phyloP scores from a whole-genome alignment of 2,113 vertebrate genomes.

The Cygnus buccinator region DNA sequence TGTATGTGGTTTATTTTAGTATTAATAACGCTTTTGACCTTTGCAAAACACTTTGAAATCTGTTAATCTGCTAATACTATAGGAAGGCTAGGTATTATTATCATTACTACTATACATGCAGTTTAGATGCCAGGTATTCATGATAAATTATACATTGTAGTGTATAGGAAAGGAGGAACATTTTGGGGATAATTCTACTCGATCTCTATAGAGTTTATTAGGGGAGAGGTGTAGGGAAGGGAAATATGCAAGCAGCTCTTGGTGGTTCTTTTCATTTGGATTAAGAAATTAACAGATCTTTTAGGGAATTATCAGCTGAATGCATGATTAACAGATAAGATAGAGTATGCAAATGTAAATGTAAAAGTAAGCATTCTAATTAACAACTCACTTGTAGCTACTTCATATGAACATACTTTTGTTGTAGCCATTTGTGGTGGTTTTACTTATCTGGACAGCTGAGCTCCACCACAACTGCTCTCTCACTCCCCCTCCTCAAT shows the following conservation, averaged over 20 bases:
- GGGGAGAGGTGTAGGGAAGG: background rate
- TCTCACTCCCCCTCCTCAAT: too few species aligned
- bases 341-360: background rate
- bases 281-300: background rate
- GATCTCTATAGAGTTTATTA: background rate
- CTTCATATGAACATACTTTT: background rate
- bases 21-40: background rate
- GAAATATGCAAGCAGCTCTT: background rate
- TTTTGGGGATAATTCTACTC: background rate
- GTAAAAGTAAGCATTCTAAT: background rate
- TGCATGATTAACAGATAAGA: background rate
- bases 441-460: too few species aligned
- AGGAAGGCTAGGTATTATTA: background rate
- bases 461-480: too few species aligned
- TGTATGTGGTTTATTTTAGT: background rate
- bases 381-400: background rate
- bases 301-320: background rate
- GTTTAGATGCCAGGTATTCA: background rate
- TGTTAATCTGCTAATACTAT: background rate
- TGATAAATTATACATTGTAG: background rate
- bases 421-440: background rate
- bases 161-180: background rate
- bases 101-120: background rate
- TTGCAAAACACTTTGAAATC: background rate
- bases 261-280: background rate